Conservation (phyloP, 2,888 invertebrate genomes). For the Stenichneumon culpator region DNA sequence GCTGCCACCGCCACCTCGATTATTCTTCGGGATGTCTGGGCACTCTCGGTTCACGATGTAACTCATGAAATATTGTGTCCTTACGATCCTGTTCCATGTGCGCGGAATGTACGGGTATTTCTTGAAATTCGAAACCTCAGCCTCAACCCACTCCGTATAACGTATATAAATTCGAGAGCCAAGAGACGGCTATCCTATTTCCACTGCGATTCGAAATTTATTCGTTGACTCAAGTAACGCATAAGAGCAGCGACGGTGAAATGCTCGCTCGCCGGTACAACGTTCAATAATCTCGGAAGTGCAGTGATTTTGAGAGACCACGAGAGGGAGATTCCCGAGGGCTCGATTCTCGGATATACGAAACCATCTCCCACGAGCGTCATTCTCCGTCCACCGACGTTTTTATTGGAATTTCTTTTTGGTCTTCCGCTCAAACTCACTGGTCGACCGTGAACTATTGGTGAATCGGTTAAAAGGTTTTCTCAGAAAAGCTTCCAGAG, state of each 20-base stretch:
- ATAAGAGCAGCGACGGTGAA: neutral
- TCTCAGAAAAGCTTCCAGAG: neutral
- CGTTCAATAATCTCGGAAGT: conserved; percentile 42
- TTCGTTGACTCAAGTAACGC: conserved; percentile 15
- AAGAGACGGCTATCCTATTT: conserved; percentile 53
- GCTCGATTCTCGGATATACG: neutral
- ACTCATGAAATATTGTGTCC: conserved; percentile 11
- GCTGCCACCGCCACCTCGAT: conserved; percentile 44
- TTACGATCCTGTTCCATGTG: neutral
- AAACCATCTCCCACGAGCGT: neutral
- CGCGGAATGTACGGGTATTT: conserved; percentile 11
- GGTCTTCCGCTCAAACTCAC: neutral
- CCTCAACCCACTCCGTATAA: neutral
- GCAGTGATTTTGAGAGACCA: conserved; percentile 9
- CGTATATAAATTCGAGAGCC: conserved; percentile 18
- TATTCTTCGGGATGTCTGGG: conserved; percentile 47
- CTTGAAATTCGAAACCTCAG: conserved; percentile 35
- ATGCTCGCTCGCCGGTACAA: conserved; percentile 11
- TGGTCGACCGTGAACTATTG: neutral
- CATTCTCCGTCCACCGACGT: neutral
- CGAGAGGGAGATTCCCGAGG: neutral
- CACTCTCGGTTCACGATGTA: conserved; percentile 3
- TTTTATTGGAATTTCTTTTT: conserved; percentile 18
- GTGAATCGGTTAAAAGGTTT: conserved; percentile 47
- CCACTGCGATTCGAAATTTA: conserved; percentile 58